phyloP scores from a whole-genome alignment of 2,797 vertebrate species.

The Bucorvus abyssinicus region DNA sequence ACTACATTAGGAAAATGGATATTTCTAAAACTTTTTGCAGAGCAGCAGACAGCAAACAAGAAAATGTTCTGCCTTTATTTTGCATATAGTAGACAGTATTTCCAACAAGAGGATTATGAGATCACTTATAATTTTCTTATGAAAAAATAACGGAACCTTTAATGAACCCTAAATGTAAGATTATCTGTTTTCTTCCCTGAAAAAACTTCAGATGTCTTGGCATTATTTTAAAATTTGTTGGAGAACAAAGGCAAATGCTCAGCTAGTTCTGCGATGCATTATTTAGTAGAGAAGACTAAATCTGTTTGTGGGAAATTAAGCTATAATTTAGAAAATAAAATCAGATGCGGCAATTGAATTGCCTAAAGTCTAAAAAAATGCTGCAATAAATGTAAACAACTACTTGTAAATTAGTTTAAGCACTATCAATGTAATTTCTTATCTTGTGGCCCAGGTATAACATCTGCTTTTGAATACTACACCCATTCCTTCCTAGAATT shows the following conservation, averaged over 20 bases:
- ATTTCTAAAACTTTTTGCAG: not conserved
- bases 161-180: constrained; percentile 1
- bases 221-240: not conserved
- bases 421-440: not conserved
- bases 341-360: not conserved
- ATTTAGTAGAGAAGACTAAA: not conserved
- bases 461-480: not conserved
- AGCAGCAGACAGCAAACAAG: not conserved
- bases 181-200: not conserved
- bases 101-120: not conserved
- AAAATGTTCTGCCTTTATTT: not conserved
- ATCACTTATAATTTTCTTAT: not conserved
- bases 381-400: not conserved
- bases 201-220: not conserved
- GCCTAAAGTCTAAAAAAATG: not conserved
- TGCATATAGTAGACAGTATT: not conserved
- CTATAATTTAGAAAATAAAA: not conserved
- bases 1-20: not conserved
- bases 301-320: not conserved
- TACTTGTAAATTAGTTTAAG: not conserved
- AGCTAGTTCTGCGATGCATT: not conserved
- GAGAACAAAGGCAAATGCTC: not conserved
- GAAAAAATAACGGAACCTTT: not conserved
- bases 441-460: not conserved
- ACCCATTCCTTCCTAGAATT: not conserved